Evolutionary conservation across 2,888 invertebrate genomes (phyloP), one percentile per base, ranked within the genome.

Genomic region (Drosophila merina): DNA sequence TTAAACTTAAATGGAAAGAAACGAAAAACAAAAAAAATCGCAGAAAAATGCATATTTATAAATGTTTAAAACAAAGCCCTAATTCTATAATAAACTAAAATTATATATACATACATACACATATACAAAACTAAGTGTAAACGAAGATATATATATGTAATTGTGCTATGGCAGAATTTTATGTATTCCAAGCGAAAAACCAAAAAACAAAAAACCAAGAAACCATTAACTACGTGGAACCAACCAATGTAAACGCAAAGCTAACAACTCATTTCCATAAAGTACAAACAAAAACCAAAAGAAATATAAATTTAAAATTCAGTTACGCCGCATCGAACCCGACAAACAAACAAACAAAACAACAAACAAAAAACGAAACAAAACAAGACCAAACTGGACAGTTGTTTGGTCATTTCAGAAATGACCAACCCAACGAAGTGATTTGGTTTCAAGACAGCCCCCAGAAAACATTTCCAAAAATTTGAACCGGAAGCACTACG

Each of bases 401-500:
- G 55, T 69, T 12, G 44, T 50, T 57, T 28, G 50, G 69, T 72
- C 71, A 77, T 74, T 67, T 64, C 38, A 44, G 45, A 73, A 75
- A 56, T 52, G 36, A 45, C 36, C 51, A 68, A 66, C 60, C 30
- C 66, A 80, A 85, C 86, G 78, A 88, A 80, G 73, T 70, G 76
- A 76, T 86, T 86, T 86, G 86, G 86, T 86, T 86, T 86, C 85
- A 86, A 74, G 42, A 74, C 51, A 38, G 25, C 20, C 44, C 44
- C 44, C 10, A 3, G 26, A 49, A n/a, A 64, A 77, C 73, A 77
- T 57, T 49, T 64, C 45, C 20, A 20, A 20, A 58, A 64, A 40
- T 38, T 44, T 60, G 48, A 50, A 57, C 51, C 20, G 49, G 68
- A 70, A 12, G n/a, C 45, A 60, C 62, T 50, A 49, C 25, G 31